phyloP scores from a whole-genome alignment of 2,888 invertebrate species.

The Druceiella hillmani region DNA sequence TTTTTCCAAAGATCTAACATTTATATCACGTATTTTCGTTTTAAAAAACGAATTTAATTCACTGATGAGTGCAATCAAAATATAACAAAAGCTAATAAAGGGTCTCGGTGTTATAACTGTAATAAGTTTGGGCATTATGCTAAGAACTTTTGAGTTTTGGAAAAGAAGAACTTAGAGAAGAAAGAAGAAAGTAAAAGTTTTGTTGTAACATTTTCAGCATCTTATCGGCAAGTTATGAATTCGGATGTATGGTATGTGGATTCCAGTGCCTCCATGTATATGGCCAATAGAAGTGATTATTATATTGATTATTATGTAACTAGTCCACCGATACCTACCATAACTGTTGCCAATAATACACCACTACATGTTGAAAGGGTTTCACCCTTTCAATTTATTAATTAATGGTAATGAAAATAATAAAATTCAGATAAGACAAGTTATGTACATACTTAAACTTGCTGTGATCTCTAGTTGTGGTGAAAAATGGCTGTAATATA shows the following conservation, averaged over 20 bases:
- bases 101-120: too few species aligned
- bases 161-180: too few species aligned
- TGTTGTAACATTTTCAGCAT: too few species aligned
- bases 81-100: too few species aligned
- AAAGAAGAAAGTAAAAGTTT: too few species aligned
- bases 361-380: background rate
- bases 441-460: constrained; percentile 3
- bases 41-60: too few species aligned
- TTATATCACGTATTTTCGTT: too few species aligned
- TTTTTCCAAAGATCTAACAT: too few species aligned
- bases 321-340: constrained; percentile 2
- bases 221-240: background rate
- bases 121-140: too few species aligned
- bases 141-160: too few species aligned
- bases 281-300: constrained; percentile 7
- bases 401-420: background rate
- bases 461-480: background rate
- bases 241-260: constrained; percentile 8
- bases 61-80: too few species aligned
- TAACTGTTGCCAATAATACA: constrained; percentile 1
- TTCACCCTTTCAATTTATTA: background rate
- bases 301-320: too few species aligned
- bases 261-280: constrained; percentile 10
- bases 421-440: constrained; percentile 1
- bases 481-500: constrained; percentile 1